Evolutionary conservation across 2,888 invertebrate genomes (phyloP).

Genomic region (Conomelus anceps): DNA sequence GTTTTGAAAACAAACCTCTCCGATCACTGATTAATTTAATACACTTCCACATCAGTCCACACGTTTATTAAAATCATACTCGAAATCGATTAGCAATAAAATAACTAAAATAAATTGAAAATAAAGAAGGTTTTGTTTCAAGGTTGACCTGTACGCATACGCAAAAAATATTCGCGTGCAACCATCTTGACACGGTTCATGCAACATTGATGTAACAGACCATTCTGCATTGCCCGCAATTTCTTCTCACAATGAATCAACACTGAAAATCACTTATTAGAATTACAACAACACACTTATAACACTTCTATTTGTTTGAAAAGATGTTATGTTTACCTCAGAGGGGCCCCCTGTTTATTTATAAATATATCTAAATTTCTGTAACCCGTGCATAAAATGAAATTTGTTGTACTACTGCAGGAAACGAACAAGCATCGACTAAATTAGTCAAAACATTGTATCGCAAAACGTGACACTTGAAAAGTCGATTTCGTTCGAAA

Average conservation of each 20-base stretch:
- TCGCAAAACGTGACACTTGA: neutral
- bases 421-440: constrained; percentile 35
- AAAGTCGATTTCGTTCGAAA: neutral
- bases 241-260: constrained; percentile 9
- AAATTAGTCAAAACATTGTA: neutral
- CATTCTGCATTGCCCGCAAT: constrained; percentile 29
- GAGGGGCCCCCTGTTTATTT: constrained; percentile 36
- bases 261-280: neutral
- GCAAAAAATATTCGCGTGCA: constrained; percentile 40
- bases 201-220: constrained; percentile 36
- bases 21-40: neutral
- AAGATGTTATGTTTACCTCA: constrained; percentile 32
- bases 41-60: neutral
- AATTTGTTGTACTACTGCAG: constrained; percentile 39
- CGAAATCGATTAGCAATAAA: neutral
- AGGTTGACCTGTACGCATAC: constrained; percentile 33
- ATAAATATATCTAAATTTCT: constrained; percentile 39
- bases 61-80: neutral
- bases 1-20: constrained; percentile 6
- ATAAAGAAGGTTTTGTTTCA: constrained; percentile 17
- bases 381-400: constrained; percentile 40
- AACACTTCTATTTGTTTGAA: neutral
- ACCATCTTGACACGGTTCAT: constrained; percentile 40
- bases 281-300: neutral
- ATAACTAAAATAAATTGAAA: neutral